phyloP scores from a whole-genome alignment of 2,797 vertebrate species.

The Leptoclinus maculatus region DNA sequence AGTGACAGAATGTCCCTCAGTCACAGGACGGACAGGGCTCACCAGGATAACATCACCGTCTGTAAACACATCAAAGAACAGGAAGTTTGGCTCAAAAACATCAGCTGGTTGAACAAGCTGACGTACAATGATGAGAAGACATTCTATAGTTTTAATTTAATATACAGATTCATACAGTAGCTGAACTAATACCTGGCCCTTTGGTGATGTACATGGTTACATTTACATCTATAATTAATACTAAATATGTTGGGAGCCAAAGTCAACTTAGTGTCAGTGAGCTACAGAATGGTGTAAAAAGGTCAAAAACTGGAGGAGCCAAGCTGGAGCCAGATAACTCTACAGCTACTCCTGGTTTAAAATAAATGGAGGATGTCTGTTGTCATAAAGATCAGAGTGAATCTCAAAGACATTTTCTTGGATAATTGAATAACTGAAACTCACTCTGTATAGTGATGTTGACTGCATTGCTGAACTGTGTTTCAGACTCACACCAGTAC shows the following conservation, averaged over 20 bases:
- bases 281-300: background rate
- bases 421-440: background rate
- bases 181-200: background rate
- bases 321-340: background rate
- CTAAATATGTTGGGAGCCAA: background rate
- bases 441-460: conserved; percentile 36
- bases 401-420: background rate
- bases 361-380: background rate
- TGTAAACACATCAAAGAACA: background rate
- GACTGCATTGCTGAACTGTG: conserved; percentile 42
- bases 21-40: conserved; percentile 54
- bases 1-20: conserved; percentile 44
- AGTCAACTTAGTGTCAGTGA: background rate
- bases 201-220: background rate
- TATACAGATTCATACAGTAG: background rate
- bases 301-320: background rate
- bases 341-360: background rate
- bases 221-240: background rate
- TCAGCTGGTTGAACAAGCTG: conserved; percentile 1
- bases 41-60: background rate
- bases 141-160: background rate
- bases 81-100: background rate
- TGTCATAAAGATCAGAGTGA: background rate
- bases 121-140: background rate
- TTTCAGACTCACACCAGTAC: conserved; percentile 68